Base-by-base conservation (phyloP, 2,797 vertebrate species). In the Hyperoplus lanceolatus region DNA sequence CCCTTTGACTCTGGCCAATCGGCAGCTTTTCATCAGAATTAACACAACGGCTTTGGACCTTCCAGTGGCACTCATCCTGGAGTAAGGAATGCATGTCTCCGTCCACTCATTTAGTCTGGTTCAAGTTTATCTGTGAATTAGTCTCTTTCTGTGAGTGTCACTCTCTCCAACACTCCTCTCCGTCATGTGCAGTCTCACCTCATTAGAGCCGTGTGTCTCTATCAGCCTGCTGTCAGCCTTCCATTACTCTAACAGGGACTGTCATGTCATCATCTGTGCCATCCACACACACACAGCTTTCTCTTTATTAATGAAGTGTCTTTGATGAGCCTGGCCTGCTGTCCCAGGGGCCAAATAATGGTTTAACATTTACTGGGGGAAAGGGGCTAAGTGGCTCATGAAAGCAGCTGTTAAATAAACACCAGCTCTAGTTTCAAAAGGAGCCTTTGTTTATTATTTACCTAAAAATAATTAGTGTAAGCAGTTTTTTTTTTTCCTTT, bases 341-440 rank as follows among this genome's bases (percentile, higher is more conserved):
- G 79, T 87, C 85, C 85, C 83, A 73, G 63, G 82, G 82, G 86
- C 81, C 79, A 76, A 76, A 82, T 92, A 89, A 94, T 90, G 8
- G 50, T 90, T 93, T 94, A 86, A 92, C 86, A 83, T 85, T 89
- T 94, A 86, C 90, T 91, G 75, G 69, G 79, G 81, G 74, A 83
- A 87, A 81, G 75, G 71, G 81, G 83, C 79, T 89, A 87, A 93
- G 87, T 86, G 87, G 80, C 85, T 93, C 92, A 92, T 94, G 89
- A 94, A 94, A 89, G 82, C 59, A 55, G 88, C 82, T 84, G 87
- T 94, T 93, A 93, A 91, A 93, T 92, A 94, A 94, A 95, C 93
- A 94, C 89, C 64, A 70, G 82, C 83, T 86, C 65, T 53, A 64
- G 70, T 90, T 82, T 58, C 85, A 80, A 81, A 70, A 75, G 46